Evolutionary conservation across 1,140 invertebrate genomes (phyloP).

Genomic region (Cotesia glomerata): DNA sequence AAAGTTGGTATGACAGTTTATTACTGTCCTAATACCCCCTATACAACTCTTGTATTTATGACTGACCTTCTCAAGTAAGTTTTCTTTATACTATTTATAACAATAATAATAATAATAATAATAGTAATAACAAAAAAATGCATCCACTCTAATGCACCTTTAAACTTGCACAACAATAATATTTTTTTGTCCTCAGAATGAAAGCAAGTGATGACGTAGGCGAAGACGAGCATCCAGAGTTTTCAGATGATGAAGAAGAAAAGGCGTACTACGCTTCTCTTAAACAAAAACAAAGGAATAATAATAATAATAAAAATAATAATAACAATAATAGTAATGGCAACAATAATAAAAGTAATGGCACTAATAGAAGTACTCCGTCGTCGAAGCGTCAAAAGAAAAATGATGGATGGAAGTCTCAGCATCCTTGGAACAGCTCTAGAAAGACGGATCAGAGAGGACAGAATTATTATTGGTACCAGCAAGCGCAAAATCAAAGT

Average conservation of each 20-base stretch:
- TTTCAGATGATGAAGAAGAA: slow-evolving; percentile 90
- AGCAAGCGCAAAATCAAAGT: slow-evolving; percentile 2
- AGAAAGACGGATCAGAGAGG: slow-evolving; percentile 27
- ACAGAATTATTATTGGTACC: slow-evolving; percentile 18
- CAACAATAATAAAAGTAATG: slow-evolving; percentile 16
- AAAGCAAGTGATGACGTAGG: slow-evolving; percentile 85
- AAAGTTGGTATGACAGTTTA: slow-evolving; percentile 74
- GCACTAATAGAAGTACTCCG: slow-evolving; percentile 37
- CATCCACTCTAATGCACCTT: slow-evolving; percentile 16
- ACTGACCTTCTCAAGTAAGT: slow-evolving; percentile 73
- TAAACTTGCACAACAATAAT: slow-evolving; percentile 13
- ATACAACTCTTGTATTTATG: slow-evolving; percentile 79
- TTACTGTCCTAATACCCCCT: slow-evolving; percentile 76
- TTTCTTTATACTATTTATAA: neutral
- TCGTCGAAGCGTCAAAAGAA: neutral
- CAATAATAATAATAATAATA: neutral
- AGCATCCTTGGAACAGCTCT: slow-evolving; percentile 47
- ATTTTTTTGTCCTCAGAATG: slow-evolving; percentile 62
- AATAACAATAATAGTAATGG: slow-evolving; percentile 36
- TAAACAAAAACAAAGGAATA: slow-evolving; percentile 41
- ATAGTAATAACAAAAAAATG: neutral
- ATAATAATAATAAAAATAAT: slow-evolving; percentile 9
- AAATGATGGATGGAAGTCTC: slow-evolving; percentile 42
- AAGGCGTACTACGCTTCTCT: slow-evolving; percentile 54
- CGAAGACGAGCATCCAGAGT: slow-evolving; percentile 87